Percentiles rank a stretch among this genome's conserved stretches.
Conservation (phyloP, 2,797 vertebrate genomes). For the Dendrocincla fuliginosa region DNA sequence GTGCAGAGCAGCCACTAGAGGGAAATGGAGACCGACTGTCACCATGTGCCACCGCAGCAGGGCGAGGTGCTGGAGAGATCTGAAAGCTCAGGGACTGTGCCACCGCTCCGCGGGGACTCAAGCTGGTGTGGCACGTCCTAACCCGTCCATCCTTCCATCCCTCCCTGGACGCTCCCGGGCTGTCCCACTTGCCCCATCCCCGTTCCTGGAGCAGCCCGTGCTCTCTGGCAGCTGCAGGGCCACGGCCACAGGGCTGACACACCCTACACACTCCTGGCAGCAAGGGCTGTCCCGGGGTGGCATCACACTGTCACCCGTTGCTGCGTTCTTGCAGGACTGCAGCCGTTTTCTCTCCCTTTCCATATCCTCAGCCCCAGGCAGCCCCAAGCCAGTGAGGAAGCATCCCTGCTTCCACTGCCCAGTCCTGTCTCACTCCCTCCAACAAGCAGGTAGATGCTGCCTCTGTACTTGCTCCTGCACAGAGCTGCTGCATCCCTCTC, state of each 20-base stretch:
- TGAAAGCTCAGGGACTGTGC: not conserved
- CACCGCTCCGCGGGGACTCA: fast-evolving
- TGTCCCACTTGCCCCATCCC: not conserved
- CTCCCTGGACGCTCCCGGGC: not conserved
- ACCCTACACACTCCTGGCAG: fast-evolving
- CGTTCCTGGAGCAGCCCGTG: not conserved
- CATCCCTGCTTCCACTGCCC: not conserved
- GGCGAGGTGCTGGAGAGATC: not conserved
- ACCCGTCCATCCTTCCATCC: not conserved
- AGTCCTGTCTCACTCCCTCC: not conserved
- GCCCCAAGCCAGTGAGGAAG: not conserved
- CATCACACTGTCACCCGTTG: fast-evolving
- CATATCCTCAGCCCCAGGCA: not conserved
- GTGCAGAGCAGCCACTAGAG: conserved; percentile 60
- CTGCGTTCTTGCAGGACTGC: not conserved
- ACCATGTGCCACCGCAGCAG: not conserved
- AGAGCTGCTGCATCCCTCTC: not conserved
- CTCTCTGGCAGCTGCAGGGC: not conserved
- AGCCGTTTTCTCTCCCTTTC: not conserved
- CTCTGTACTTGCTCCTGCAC: not conserved
- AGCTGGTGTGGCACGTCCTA: not conserved
- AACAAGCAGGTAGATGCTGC: not conserved
- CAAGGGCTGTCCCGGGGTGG: not conserved
- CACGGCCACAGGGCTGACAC: not conserved
- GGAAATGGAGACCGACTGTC: conserved; percentile 61